Percentiles rank a stretch among this genome's conserved stretches.
These are phyloP conservation scores for Microctonus brassicae DNA, from an alignment of 2,888 invertebrate species.

Conservation along the genomic window DNA sequence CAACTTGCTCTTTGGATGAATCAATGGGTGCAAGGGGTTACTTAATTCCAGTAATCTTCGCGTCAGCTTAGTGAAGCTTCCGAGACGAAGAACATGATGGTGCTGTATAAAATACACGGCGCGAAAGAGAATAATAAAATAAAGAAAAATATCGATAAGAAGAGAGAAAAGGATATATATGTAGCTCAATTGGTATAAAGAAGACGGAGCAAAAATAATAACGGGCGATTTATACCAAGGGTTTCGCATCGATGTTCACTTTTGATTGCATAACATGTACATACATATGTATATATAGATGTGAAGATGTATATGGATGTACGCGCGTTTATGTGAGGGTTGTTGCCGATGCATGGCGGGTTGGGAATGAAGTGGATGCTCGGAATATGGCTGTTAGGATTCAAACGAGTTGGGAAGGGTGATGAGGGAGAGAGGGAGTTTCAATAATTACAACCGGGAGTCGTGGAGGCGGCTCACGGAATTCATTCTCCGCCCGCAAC, in stretches of 20 bases:
- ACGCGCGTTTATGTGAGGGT: not conserved
- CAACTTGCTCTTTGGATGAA: constrained; percentile 42
- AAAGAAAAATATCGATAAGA: too few species aligned
- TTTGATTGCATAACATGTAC: not conserved
- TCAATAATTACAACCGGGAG: constrained; percentile 70
- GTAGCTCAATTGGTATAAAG: constrained; percentile 40
- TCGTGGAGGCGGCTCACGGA: constrained; percentile 64
- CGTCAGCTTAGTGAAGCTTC: constrained; percentile 63
- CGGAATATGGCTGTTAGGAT: not conserved
- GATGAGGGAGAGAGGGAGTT: constrained; percentile 48
- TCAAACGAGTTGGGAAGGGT: too few species aligned
- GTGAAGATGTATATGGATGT: too few species aligned
- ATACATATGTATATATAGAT: not conserved
- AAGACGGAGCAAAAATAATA: constrained; percentile 40
- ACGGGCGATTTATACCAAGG: not conserved
- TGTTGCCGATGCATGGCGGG: not conserved
- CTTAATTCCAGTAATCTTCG: constrained; percentile 69
- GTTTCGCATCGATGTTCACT: not conserved
- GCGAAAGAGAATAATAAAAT: too few species aligned
- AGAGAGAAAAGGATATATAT: constrained; percentile 40
- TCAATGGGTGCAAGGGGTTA: constrained; percentile 41
- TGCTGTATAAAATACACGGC: too few species aligned
- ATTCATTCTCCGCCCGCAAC: constrained; percentile 67
- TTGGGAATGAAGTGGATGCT: not conserved
- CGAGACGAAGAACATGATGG: constrained; percentile 45